Base-by-base conservation (phyloP, 1,140 invertebrate genomes). In the Popillia japonica region DNA sequence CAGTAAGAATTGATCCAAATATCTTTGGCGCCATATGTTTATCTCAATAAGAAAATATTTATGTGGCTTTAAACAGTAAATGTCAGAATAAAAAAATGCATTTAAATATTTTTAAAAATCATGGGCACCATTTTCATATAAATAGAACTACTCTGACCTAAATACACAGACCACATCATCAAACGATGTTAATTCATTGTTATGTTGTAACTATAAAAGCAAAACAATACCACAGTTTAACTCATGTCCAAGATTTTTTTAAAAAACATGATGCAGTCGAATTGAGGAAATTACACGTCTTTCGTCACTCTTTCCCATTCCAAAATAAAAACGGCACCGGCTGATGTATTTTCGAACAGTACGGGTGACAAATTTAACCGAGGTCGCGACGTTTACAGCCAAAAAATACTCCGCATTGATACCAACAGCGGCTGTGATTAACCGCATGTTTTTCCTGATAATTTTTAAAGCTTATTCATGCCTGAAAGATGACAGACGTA, bases 71-170 rank as follows among this genome's bases (percentile, higher is more conserved):
- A 17, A 55, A 55, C 14, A 55, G 17, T 55, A 55, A 55, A 55
- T n/a, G 48, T 55, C 48, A n/a, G 14, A 55, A 55, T 55, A 55
- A 55, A 44, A n/a, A 55, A 55, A 55, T 55, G 17, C 48, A 55
- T 11, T n/a, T 17, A 14, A 14, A 55, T 48, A 3, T 55, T n/a
- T 55, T 55, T n/a, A 34, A 34, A 34, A 55, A 17, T 17, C 48
- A 55, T 2, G 14, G 9, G n/a, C 14, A 14, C 17, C 48, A 55
- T 1, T n/a, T n/a, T 55, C 14, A 44, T 44, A 7, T 44, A 44
- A 44, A 44, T n/a, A n/a, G 14, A 55, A 55, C 14, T n/a, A 55
- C 17, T 17, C 4, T 55, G 48, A 55, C 48, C 48, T 55, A 48
- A 48, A 48, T 48, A n/a, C 14, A 55, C n/a, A n/a, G 48, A 34